Evolutionary conservation across 2,888 invertebrate species (phyloP), one percentile per base, ranked within the genome.

Genomic region (Oligia latruncula): DNA sequence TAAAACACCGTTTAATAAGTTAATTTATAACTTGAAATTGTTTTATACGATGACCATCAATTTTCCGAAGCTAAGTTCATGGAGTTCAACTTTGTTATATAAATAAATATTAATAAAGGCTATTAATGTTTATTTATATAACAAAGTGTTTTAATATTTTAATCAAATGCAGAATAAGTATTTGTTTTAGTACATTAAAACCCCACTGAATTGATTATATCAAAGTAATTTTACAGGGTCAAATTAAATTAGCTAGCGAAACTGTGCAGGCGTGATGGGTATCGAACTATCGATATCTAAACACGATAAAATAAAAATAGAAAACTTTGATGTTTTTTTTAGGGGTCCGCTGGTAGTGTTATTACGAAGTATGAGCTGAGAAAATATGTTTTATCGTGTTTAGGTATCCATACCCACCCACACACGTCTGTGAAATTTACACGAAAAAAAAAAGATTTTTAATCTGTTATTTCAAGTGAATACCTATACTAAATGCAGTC

Each of bases 21-120:
- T 55, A 23, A 77, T 82, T 64, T 65, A 65, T 62, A 46, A n/a
- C 29, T 46, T 35, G 20, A 46, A 72, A 2, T 49, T 58, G n/a
- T 73, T 65, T n/a, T 40, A 13, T 9, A 65, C 81, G 40, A 58
- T 49, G 46, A 29, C 23, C 73, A 58, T 81, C 40, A 58, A 81
- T 81, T 65, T 81, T 49, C 35, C 17, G 49, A 49, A 65, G 58
- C 46, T 35, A 58, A 65, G 35, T 72, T 71, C n/a, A 80, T 15
- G n/a, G 35, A 55, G 35, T 64, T 71, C 40, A 65, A 55, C 17
- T 71, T 46, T n/a, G 15, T 64, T 70, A 58, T 80, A 60, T 43
- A 40, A 78, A 43, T 52, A n/a, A 67, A 60, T 78, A 29, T 67
- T 43, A 43, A 43, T 52, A n/a, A n/a, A n/a, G n/a, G n/a, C n/a